Base-by-base conservation (phyloP, 1,140 invertebrate species). In the Antheraea pernyi region DNA sequence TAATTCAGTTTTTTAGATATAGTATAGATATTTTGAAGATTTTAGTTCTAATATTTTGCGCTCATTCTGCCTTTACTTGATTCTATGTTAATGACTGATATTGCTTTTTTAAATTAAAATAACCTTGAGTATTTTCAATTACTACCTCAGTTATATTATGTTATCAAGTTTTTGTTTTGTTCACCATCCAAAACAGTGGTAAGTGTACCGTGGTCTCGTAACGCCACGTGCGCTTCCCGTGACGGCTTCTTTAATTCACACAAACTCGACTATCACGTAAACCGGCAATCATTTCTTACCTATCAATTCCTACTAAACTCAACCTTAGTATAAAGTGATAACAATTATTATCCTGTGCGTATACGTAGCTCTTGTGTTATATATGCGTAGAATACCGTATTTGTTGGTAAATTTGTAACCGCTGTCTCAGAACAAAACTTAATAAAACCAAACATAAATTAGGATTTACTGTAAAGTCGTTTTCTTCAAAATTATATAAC, bases 141-240 rank as follows among this genome's bases (percentile, higher is more conserved):
- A n/a, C 7, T 48, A 11, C 46, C 11, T 48, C 46, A 16, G 13
- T 53, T 16, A 16, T 42, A 53, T 53, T 16, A 53, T 53, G 13
- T 53, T n/a, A 53, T 53, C 46, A 53, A 42, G 11, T 53, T 68
- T 67, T 46, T 69, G 7, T 42, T 53, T 53, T 73, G 61, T 30
- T 70, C 73, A 72, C 67, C 66, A 68, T 63, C 73, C 73, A 73
- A 75, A 72, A 53, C 72, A 63, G 68, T 67, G 61, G 59, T 73
- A 75, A 79, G 71, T 77, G 79, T 79, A 79, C 58, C 79, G 76
- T 61, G 69, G 72, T 59, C 53, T 71, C 30, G 73, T 74, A 68
- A 79, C 74, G 72, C 73, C 70, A 71, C 65, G 72, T 68, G 68
- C 80, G 73, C 58, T 75, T 81, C 78, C 77, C 80, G 80, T 81